These are phyloP conservation scores for Protaetia brevitarsis DNA, from an alignment of 1,140 invertebrate genomes.

Conservation along the genomic window DNA sequence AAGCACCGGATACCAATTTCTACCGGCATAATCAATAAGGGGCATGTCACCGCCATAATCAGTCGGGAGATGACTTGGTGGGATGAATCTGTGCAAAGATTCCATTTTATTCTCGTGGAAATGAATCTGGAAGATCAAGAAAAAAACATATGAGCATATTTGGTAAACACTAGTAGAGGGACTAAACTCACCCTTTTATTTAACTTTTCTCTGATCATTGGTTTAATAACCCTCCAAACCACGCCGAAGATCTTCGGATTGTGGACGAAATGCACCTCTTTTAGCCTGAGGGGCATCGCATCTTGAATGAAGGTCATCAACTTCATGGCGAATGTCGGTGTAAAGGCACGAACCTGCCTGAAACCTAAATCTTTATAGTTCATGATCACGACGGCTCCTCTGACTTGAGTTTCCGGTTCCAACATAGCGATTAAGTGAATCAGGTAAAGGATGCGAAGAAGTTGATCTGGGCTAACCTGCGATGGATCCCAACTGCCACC, in stretches of 20 bases:
- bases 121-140: slow-evolving; percentile 58
- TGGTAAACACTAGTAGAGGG: neutral
- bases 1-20: slow-evolving; percentile 68
- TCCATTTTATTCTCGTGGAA: slow-evolving; percentile 72
- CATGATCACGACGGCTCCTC: slow-evolving; percentile 73
- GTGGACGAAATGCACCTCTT: slow-evolving; percentile 87
- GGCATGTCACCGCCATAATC: slow-evolving; percentile 71
- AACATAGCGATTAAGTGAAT: slow-evolving; percentile 70
- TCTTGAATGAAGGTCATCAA: slow-evolving; percentile 80
- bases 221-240: slow-evolving; percentile 84
- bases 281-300: slow-evolving; percentile 82
- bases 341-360: slow-evolving; percentile 65
- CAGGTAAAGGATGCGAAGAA: slow-evolving; percentile 74
- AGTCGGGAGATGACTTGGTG: slow-evolving; percentile 61
- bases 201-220: slow-evolving; percentile 81
- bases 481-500: slow-evolving; percentile 69
- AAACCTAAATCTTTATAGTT: slow-evolving; percentile 73
- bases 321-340: slow-evolving; percentile 68
- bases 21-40: slow-evolving; percentile 69
- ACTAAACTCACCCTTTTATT: slow-evolving; percentile 66
- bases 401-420: slow-evolving; percentile 70
- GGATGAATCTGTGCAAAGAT: slow-evolving; percentile 65
- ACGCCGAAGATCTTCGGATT: slow-evolving; percentile 86
- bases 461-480: slow-evolving; percentile 64
- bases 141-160: neutral